Evolutionary conservation across 2,797 vertebrate species (phyloP), one percentile per base, ranked within the genome.

Genomic region (Myotis daubentonii): DNA sequence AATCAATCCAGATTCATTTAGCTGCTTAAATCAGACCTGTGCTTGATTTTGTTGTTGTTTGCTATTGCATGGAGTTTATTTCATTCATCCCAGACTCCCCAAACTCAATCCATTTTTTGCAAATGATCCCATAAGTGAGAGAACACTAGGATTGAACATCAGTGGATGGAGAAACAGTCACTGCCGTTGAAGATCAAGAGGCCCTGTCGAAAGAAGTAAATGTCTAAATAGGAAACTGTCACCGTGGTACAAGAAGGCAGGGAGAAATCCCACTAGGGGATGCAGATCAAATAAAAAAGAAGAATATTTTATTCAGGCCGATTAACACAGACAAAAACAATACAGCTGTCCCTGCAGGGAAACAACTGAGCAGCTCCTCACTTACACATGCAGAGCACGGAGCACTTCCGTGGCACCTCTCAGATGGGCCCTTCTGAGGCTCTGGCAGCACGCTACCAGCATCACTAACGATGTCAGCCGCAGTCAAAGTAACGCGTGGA

Each of bases 291-390:
- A 98, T 96, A 92, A 97, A 97, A 92, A 83, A 97, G 93, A 98
- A 94, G 71, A 97, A 83, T 97, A 97, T 98, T 98, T 98, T 98
- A 97, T 91, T 96, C 91, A 71, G 38, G 95, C 96, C 96, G 91
- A 96, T 98, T 98, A 98, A 97, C 98, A 98, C 89, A 96, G 97
- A 97, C 95, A 98, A 98, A 98, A 97, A n/a, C 84, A 97, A 94
- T 97, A 96, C 47, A 8, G 95, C 98, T 84, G 60, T 96, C 92
- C 89, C 84, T 88, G 90, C 30, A 97, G 95, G 97, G 96, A 97
- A 94, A 91, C 85, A 95, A 92, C 36, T 82, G 41, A 89, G 53
- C 96, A 93, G 36, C 20, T 55, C 38, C 92, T 81, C 78, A 92
- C 88, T 97, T 97, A 65, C 12, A 51, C 22, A 92, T 89, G 92